Evolutionary conservation across 1,140 invertebrate species (phyloP).

Genomic region (Stegodyphus mimosarum): DNA sequence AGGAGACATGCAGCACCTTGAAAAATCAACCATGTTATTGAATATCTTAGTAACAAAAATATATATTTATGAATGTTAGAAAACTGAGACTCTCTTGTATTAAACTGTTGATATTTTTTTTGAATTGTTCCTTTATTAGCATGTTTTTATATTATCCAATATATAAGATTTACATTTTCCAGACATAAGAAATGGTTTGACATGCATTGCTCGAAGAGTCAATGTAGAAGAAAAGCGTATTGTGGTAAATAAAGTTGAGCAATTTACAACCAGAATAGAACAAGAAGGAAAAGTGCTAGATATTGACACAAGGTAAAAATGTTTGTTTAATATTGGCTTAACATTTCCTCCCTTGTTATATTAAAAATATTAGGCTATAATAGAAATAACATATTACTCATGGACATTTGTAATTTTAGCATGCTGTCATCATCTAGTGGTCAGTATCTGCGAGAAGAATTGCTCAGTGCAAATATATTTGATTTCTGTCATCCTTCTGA

Average conservation of each 20-base stretch:
- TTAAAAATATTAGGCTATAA: too few relatives aligned
- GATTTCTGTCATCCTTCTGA: slow-evolving; percentile 82
- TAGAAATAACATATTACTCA: too few relatives aligned
- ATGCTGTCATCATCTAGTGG: slow-evolving; percentile 72
- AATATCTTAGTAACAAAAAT: too few relatives aligned
- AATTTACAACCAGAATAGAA: slow-evolving; percentile 93
- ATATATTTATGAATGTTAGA: too few relatives aligned
- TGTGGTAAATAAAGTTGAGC: slow-evolving; percentile 74
- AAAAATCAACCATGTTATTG: too few relatives aligned
- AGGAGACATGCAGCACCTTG: too few relatives aligned
- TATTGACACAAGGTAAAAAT: slow-evolving; percentile 75
- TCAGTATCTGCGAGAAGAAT: slow-evolving; percentile 77
- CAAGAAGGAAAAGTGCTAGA: slow-evolving; percentile 83
- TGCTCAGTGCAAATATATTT: slow-evolving; percentile 75
- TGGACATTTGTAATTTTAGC: slow-evolving; percentile 63
- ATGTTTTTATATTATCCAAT: too few relatives aligned
- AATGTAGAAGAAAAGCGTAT: slow-evolving; percentile 81
- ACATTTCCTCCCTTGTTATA: background rate
- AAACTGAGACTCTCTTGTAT: too few relatives aligned
- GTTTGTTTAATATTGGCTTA: background rate
- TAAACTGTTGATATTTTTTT: too few relatives aligned
- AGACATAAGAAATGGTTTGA: slow-evolving; percentile 72
- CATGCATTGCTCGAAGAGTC: slow-evolving; percentile 86
- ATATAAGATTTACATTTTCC: background rate
- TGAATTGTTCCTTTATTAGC: too few relatives aligned